Conservation (phyloP, 2,888 invertebrate species). For the Spodoptera picta region DNA sequence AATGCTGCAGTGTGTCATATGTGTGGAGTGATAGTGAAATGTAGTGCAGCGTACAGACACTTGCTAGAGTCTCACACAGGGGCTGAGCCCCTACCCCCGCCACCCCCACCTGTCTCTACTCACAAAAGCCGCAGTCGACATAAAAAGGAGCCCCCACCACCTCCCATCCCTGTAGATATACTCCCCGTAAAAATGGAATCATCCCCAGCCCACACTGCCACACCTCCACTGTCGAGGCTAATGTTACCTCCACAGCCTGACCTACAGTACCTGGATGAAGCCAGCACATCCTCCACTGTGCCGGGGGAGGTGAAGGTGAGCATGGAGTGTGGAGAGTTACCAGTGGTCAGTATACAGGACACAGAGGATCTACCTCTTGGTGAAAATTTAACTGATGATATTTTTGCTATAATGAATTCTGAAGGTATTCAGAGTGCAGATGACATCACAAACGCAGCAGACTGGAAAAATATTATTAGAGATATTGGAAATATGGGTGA, state of each 20-base stretch:
- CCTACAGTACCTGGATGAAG: conserved; percentile 78
- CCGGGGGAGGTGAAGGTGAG: conserved; percentile 82
- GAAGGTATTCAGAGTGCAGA: conserved; percentile 86
- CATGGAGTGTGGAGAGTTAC: conserved; percentile 83
- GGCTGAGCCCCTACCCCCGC: conserved; percentile 80
- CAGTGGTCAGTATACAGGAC: conserved; percentile 87
- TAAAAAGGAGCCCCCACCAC: conserved; percentile 79
- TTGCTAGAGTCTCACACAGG: conserved; percentile 89
- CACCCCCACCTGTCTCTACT: conserved; percentile 79
- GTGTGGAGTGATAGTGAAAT: conserved; percentile 93
- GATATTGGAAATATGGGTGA: conserved; percentile 86
- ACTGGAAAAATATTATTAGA: conserved; percentile 86
- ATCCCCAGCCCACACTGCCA: conserved; percentile 75
- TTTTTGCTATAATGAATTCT: conserved; percentile 86
- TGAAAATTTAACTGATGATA: conserved; percentile 84
- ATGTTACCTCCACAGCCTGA: conserved; percentile 80
- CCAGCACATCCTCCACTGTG: conserved; percentile 72
- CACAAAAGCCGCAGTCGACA: conserved; percentile 74
- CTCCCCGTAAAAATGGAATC: conserved; percentile 78
- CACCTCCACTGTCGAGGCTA: conserved; percentile 80
- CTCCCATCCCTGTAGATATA: conserved; percentile 75
- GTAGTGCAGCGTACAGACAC: conserved; percentile 93
- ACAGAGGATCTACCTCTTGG: conserved; percentile 84
- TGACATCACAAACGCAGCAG: conserved; percentile 82
- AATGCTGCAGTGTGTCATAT: conserved; percentile 93